Evolutionary conservation across 92 coral and sea anemone genomes (phyloP).

Genomic region (Actinernus sp.): DNA sequence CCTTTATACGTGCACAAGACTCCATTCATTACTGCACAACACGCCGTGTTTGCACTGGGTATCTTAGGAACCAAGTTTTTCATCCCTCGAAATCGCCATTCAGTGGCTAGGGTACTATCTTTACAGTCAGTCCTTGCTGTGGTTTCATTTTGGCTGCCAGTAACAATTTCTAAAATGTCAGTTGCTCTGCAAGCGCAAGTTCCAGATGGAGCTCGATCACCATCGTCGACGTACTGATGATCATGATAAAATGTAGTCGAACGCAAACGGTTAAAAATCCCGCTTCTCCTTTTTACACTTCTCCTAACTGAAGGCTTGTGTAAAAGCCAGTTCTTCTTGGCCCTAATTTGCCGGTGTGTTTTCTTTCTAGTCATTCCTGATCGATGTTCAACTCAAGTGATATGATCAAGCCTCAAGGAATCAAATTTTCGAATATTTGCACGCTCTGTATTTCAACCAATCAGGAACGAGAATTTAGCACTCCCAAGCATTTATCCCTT

Average conservation of each 20-base stretch:
- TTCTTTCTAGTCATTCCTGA: constrained; percentile 18
- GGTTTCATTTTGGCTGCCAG: no score
- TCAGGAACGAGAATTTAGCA: constrained; percentile 10
- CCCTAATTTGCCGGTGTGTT: constrained; percentile 32
- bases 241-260: constrained; percentile 8
- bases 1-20: constrained; percentile 8
- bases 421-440: constrained; percentile 32
- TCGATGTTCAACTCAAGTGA: neutral
- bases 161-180: no score
- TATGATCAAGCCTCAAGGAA: neutral
- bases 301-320: constrained; percentile 47
- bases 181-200: no score
- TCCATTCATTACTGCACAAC: constrained; percentile 9
- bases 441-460: constrained; percentile 23
- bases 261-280: neutral
- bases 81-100: constrained; percentile 2
- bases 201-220: no score
- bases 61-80: neutral
- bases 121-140: no score
- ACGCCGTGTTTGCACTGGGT: constrained; percentile 22
- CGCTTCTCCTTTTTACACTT: constrained; percentile 21
- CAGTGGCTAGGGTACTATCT: no score
- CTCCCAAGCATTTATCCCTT: no score
- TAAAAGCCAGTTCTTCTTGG: constrained; percentile 66
- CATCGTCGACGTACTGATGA: no score